Conservation (phyloP, 1,140 invertebrate genomes). For the Apis dorsata region DNA sequence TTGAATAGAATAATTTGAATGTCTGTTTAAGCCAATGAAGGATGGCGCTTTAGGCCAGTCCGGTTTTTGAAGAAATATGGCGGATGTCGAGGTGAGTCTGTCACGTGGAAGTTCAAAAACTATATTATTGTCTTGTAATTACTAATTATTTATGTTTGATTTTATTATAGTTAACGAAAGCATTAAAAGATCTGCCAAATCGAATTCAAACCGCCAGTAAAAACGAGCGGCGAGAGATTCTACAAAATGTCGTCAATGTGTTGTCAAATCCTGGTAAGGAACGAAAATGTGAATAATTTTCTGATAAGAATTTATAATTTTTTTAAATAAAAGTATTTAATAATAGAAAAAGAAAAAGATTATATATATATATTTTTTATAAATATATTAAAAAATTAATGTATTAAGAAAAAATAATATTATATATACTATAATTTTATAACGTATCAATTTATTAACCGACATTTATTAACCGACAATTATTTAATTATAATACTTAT, state of each 20-base stretch:
- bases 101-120: constrained; percentile 72
- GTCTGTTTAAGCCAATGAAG: constrained; percentile 3
- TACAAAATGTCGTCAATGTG: constrained; percentile 86
- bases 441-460: not conserved
- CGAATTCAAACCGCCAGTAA: constrained; percentile 88
- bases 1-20: not conserved
- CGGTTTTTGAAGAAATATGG: constrained; percentile 76
- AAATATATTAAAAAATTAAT: not conserved
- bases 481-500: constrained; percentile 6
- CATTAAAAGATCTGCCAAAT: constrained; percentile 89
- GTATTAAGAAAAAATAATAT: not conserved
- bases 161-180: constrained; percentile 84
- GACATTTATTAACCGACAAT: too few relatives aligned
- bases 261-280: constrained; percentile 86
- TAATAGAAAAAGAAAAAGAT: not conserved
- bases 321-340: not conserved
- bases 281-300: constrained; percentile 46
- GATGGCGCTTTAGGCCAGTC: constrained; percentile 51
- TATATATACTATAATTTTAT: constrained; percentile 6
- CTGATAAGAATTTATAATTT: constrained; percentile 15
- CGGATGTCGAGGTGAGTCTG: constrained; percentile 77
- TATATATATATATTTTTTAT: not conserved
- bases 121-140: constrained; percentile 31
- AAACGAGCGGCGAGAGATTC: constrained; percentile 85
- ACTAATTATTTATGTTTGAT: constrained; percentile 56